Conservation (phyloP, 2,888 invertebrate species). For the Hirudinaria manillensis region DNA sequence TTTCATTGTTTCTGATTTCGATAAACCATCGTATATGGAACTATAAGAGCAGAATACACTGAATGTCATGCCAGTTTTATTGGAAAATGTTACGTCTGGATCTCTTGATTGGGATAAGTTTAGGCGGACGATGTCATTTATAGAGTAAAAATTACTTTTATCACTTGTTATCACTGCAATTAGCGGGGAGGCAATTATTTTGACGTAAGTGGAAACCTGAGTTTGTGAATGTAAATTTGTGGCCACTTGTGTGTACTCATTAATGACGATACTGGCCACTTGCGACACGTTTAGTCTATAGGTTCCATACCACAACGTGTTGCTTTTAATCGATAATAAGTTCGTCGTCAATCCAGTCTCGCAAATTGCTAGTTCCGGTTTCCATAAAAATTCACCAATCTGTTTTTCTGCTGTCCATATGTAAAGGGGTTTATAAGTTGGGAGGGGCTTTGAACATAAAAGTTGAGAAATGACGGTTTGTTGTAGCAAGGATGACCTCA, state of each 20-base stretch:
- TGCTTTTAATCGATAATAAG: conserved; percentile 31
- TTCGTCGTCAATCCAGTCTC: conserved; percentile 23
- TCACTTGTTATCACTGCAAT: conserved; percentile 35
- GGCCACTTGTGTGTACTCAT: conserved; percentile 10
- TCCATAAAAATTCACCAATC: conserved; percentile 36
- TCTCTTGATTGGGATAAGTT: conserved; percentile 37
- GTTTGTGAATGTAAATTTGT: conserved; percentile 32
- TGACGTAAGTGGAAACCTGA: conserved; percentile 32
- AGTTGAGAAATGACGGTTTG: conserved; percentile 22
- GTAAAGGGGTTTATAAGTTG: conserved; percentile 26
- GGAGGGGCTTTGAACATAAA: conserved; percentile 17
- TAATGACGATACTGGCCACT: conserved; percentile 32
- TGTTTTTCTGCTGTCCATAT: conserved; percentile 32
- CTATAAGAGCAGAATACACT: conserved; percentile 44
- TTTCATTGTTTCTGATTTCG: conserved; percentile 15
- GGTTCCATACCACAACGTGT: conserved; percentile 42
- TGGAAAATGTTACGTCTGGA: conserved; percentile 40
- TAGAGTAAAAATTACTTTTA: conserved; percentile 29
- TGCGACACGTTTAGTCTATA: conserved; percentile 46
- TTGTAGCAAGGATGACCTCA: conserved; percentile 32
- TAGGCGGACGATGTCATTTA: conserved; percentile 31
- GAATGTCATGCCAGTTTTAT: conserved; percentile 44
- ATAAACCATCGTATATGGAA: not conserved
- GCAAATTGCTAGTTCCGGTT: conserved; percentile 39
- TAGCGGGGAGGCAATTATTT: conserved; percentile 36